Conservation (phyloP, 2,113 vertebrate species). For the Phodopus roborovskii region DNA sequence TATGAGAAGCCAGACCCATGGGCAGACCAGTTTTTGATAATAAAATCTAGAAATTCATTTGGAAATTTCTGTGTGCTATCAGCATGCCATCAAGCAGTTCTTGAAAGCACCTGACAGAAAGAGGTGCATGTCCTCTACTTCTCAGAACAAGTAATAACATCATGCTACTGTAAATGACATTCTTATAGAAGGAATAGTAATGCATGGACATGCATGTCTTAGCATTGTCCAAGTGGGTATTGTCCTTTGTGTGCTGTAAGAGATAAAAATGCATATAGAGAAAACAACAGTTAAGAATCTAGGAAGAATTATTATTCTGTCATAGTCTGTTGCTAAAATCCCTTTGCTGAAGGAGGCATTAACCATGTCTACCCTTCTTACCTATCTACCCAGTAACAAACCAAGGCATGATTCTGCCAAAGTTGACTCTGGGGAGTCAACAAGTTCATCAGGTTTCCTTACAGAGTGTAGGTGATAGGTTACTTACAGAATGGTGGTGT, state of each 20-base stretch:
- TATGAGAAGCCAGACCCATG: slow-evolving; percentile 73
- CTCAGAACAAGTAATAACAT: slow-evolving; percentile 84
- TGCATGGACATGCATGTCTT: slow-evolving; percentile 78
- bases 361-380: background rate
- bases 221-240: slow-evolving; percentile 73
- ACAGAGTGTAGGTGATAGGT: background rate
- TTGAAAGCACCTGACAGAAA: slow-evolving; percentile 84
- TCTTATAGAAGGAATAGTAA: slow-evolving; percentile 85
- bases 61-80: slow-evolving; percentile 83
- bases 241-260: background rate
- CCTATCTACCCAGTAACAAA: background rate
- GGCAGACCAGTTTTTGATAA: slow-evolving; percentile 81
- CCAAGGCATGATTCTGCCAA: background rate
- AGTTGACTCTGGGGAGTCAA: background rate
- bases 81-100: slow-evolving; percentile 82
- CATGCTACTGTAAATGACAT: slow-evolving; percentile 83
- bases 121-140: slow-evolving; percentile 76
- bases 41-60: slow-evolving; percentile 83
- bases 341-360: background rate
- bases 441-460: background rate
- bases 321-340: background rate
- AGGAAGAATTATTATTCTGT: background rate
- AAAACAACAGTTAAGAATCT: slow-evolving; percentile 45
- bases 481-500: background rate
- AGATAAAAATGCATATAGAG: background rate